Evolutionary conservation across 2,888 invertebrate species (phyloP), one percentile per base, ranked within the genome.

Genomic region (Epirrhoe tristata): DNA sequence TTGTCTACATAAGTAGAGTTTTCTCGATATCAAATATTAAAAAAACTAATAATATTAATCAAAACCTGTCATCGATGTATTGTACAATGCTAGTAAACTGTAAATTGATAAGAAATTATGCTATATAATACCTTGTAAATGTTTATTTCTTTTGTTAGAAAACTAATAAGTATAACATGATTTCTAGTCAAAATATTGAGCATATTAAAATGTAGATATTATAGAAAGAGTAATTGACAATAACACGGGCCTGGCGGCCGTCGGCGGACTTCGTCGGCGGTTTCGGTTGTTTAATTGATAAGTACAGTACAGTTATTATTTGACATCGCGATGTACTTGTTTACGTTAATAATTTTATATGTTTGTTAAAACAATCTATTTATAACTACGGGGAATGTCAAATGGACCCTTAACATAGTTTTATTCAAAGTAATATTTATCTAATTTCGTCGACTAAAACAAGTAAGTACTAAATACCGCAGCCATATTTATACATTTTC

Each of bases 161-260:
- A 87, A 82, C 91, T 73, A 90, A 89, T 89, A 87, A 89, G 86
- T 90, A 88, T 88, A 91, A 91, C 90, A 93, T 90, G 93, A 91
- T 92, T 93, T 94, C 94, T 94, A 94, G 94, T 94, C 94, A 94
- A 92, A 92, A 90, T 91, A 92, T 93, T 91, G 90, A 93, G 88
- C 92, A 90, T 91, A 92, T 90, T 89, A 88, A 90, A 88, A 84
- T 88, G 91, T 93, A 93, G 90, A 89, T 91, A 89, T 86, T 85
- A 89, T 87, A 88, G 84, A 87, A 64, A 81, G 88, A 85, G 89
- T 91, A 92, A 89, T 90, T 93, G 94, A 94, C 94, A 94, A 93
- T 93, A 94, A 93, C 86, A 87, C 87, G 77, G 91, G 91, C 89
- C 90, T 89, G 89, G 81, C 84, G 82, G 77, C 78, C 62, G 75